Evolutionary conservation across 2,888 invertebrate species (phyloP), one percentile per base, ranked within the genome.

Genomic region (Acleris sparsana): DNA sequence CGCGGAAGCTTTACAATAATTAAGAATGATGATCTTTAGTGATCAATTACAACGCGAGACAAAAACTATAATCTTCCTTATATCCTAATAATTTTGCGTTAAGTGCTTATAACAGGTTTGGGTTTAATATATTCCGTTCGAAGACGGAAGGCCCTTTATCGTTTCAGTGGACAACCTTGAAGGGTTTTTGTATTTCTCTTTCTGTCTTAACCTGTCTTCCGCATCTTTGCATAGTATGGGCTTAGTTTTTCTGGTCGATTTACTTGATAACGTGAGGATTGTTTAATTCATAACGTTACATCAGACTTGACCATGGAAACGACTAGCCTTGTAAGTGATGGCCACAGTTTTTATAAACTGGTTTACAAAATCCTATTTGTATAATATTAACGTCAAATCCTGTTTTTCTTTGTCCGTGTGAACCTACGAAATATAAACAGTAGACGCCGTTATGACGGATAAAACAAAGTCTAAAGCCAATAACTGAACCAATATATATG

Each of bases 61-160:
- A 67, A 68, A 69, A 70, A 69, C 66, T 44, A 53, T 55, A 57
- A 55, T 69, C 74, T 79, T 80, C 76, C 77, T 77, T 71, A 74
- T 76, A 71, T 70, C 71, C 69, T 69, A 72, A 70, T 71, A 72
- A 75, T 73, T 78, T 77, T 70, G 72, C 72, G 72, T 78, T 72
- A 72, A 71, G 43, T 51, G 56, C 61, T 78, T 75, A 76, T n/a
- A 72, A 74, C 74, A 73, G 74, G 67, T 73, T 70, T 64, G 63
- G 64, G 61, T 60, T 69, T 72, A 72, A 73, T 74, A 68, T 72
- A 70, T 70, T 65, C 66, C n/a, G 55, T 67, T 61, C 62, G 56
- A 66, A 62, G 61, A 75, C 66, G 67, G 72, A 56, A 77, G 75
- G 78, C 76, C 77, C 78, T 78, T 76, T 69, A 71, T 62, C 56